Percentiles rank a stretch among this genome's conserved stretches.
Evolutionary conservation across 2,113 vertebrate genomes (phyloP).

Genomic region (Haemorhous mexicanus): DNA sequence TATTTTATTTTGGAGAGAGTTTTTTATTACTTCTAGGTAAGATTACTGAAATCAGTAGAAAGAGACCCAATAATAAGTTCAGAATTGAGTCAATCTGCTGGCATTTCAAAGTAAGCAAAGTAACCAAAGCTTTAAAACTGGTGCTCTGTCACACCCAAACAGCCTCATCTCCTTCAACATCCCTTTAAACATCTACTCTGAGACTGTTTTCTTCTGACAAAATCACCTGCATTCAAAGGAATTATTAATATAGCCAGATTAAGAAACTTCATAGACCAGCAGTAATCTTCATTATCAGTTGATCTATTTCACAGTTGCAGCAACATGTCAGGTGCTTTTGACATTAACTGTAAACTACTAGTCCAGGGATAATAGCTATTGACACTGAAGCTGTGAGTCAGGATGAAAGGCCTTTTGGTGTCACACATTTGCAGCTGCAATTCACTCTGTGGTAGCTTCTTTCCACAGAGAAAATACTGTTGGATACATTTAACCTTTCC

Average conservation of each 20-base stretch:
- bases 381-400: not conserved
- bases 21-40: not conserved
- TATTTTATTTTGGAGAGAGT: fast-evolving
- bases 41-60: not conserved
- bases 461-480: constrained; percentile 15
- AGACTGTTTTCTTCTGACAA: not conserved
- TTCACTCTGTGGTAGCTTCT: not conserved
- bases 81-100: not conserved
- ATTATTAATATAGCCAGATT: not conserved
- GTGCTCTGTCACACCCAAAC: not conserved
- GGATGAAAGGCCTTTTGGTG: not conserved
- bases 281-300: not conserved
- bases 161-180: not conserved
- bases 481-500: not conserved
- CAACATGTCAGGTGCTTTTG: not conserved
- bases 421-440: not conserved
- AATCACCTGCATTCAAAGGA: not conserved
- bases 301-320: not conserved
- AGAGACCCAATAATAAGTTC: not conserved
- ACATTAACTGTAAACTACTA: not conserved
- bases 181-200: not conserved
- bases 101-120: not conserved
- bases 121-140: not conserved
- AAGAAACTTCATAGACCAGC: not conserved
- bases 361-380: not conserved